Conservation (phyloP, 1,140 invertebrate species). For the Ridgeia piscesae region DNA sequence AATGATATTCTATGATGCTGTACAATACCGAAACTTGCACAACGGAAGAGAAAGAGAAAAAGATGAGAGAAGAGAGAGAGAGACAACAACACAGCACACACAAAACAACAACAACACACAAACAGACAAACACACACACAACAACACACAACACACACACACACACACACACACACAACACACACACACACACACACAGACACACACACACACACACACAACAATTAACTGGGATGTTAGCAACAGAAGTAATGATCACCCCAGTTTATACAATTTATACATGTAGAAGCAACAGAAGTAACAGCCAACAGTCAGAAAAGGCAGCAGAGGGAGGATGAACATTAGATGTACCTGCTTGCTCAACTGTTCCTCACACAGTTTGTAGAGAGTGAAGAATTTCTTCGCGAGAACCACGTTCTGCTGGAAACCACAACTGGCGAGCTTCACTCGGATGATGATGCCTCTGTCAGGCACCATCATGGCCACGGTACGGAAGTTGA, state of each 20-base stretch:
- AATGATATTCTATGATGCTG: no score
- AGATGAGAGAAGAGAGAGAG: no score
- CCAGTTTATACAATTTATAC: no score
- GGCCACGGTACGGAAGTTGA: slow-evolving; percentile 94
- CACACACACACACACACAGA: no score
- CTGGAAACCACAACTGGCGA: slow-evolving; percentile 92
- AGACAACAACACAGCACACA: no score
- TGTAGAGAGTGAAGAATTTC: slow-evolving; percentile 96
- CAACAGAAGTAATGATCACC: not conserved
- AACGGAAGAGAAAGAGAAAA: no score
- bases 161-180: no score
- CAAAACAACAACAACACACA: no score
- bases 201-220: no score
- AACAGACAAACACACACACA: no score
- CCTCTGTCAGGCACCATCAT: slow-evolving; percentile 99
- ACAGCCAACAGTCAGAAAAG: slow-evolving; percentile 9
- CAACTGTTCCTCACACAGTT: slow-evolving; percentile 94
- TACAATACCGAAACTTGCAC: no score
- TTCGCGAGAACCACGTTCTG: slow-evolving; percentile 93
- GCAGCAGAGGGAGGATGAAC: not conserved
- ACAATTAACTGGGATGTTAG: not conserved
- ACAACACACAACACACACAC: no score
- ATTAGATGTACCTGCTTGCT: slow-evolving; percentile 79
- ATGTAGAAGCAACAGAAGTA: not conserved
- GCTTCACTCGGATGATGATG: slow-evolving; percentile 94